Evolutionary conservation across 2,113 vertebrate species (phyloP).

Genomic region (Caloenas nicobarica): DNA sequence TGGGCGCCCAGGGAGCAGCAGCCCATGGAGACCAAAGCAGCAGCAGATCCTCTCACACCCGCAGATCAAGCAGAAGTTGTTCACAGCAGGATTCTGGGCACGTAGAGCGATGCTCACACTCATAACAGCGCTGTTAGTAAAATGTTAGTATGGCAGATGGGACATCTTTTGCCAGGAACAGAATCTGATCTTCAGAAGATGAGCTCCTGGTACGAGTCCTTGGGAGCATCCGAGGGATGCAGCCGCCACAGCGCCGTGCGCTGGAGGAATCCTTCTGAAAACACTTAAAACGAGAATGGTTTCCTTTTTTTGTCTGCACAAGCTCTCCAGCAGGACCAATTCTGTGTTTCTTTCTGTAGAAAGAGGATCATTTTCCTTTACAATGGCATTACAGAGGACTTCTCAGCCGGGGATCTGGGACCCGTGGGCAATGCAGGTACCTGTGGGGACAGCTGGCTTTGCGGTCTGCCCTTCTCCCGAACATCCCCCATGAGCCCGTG

Average conservation of each 20-base stretch:
- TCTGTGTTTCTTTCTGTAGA: background rate
- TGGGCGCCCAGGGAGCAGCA: background rate
- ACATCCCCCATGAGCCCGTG: background rate
- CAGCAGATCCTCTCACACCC: background rate
- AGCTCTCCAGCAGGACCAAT: background rate
- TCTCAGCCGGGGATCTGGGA: background rate
- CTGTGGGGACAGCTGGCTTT: background rate
- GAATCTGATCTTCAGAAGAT: background rate
- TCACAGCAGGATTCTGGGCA: background rate
- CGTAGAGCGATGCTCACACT: background rate
- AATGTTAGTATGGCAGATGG: background rate
- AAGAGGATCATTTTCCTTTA: background rate
- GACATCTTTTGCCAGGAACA: background rate
- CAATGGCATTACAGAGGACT: background rate
- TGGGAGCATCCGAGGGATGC: background rate
- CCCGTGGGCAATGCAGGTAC: fast-evolving
- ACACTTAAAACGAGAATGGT: background rate
- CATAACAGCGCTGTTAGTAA: background rate
- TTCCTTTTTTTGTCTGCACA: background rate
- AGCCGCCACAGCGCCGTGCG: fast-evolving
- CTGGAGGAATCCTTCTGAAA: background rate
- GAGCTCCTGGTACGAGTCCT: background rate
- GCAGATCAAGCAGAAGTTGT: background rate
- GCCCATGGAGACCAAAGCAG: background rate
- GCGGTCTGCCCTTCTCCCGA: background rate